Conservation (phyloP, 1,140 invertebrate genomes). For the Neoseiulus cucumeris region DNA sequence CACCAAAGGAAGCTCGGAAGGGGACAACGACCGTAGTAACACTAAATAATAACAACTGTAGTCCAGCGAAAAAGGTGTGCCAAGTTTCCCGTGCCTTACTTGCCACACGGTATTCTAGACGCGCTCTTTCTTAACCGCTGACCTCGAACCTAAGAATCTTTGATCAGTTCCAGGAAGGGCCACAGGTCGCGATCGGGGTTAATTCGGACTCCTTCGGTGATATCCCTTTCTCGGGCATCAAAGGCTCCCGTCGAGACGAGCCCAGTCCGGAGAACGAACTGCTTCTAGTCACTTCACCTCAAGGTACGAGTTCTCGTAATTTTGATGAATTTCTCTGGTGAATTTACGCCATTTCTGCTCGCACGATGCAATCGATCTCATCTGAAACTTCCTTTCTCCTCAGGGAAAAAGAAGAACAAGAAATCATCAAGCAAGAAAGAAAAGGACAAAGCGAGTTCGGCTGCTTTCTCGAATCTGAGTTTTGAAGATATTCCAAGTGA, state of each 20-base stretch:
- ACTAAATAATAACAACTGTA: no score
- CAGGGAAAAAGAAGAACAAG: conserved; percentile 15
- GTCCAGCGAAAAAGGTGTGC: no score
- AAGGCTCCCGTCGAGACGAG: neutral
- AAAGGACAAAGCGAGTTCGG: conserved; percentile 14
- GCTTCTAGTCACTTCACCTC: neutral
- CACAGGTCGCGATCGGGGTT: neutral
- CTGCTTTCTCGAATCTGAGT: conserved; percentile 52
- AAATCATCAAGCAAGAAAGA: conserved; percentile 20
- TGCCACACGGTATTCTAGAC: no score
- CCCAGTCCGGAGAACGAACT: neutral
- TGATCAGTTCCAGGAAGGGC: neutral
- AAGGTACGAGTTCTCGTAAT: neutral
- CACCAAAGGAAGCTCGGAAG: no score
- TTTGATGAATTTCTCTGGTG: no score
- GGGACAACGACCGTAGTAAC: no score
- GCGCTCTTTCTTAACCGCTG: no score
- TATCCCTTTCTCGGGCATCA: neutral
- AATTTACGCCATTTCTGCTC: no score
- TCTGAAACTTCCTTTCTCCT: neutral
- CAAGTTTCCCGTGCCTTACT: no score
- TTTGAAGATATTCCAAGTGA: conserved; percentile 54
- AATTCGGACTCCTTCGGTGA: conserved; percentile 6
- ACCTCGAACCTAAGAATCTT: neutral
- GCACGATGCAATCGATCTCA: no score